Base-by-base conservation (phyloP, 2,888 invertebrate species). In the Cryptocheilus praepositus region DNA sequence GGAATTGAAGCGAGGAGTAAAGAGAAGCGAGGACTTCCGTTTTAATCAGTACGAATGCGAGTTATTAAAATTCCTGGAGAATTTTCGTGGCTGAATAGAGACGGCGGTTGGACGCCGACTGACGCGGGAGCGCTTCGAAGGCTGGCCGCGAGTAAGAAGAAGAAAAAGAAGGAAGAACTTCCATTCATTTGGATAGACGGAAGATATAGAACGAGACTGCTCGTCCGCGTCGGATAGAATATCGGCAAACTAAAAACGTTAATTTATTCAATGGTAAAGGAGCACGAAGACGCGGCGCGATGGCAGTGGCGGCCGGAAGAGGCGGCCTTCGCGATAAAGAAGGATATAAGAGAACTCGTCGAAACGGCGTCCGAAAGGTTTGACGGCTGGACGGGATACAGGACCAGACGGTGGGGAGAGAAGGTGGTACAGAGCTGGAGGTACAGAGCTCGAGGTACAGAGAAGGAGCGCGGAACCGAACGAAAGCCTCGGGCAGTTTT, bases 211-310 rank as follows among this genome's bases (percentile, higher is more conserved):
- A 59, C 45, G 25, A 11, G 53, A 49, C 49, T 55, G 19, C 44
- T 60, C 52, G 58, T 54, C 63, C 63, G 52, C 58, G 63, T 63
- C 66, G 67, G 65, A 64, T 72, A 74, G 81, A 83, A 81, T 84
- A 86, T 85, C 81, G 83, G 82, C 80, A 80, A 83, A 85, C 83
- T 84, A 81, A 86, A 83, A 85, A 85, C 83, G 82, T 85, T 86
- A 85, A 86, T 85, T 86, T 85, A 86, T 85, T 86, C 86, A 82
- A 85, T 81, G 82, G 81, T 75, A 73, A 80, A 79, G 77, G 72
- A 76, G 79, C 76, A 78, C 65, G 78, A 79, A 76, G 72, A 77
- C 73, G 79, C 68, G 79, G 44, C 46, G 63, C 36, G 67, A 36
- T 43, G 18, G 61, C 61, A 44, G 15, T 13, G 58, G 56, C 65